Evolutionary conservation across 2,797 vertebrate genomes (phyloP).

Genomic region (Macropus fuliginosus): DNA sequence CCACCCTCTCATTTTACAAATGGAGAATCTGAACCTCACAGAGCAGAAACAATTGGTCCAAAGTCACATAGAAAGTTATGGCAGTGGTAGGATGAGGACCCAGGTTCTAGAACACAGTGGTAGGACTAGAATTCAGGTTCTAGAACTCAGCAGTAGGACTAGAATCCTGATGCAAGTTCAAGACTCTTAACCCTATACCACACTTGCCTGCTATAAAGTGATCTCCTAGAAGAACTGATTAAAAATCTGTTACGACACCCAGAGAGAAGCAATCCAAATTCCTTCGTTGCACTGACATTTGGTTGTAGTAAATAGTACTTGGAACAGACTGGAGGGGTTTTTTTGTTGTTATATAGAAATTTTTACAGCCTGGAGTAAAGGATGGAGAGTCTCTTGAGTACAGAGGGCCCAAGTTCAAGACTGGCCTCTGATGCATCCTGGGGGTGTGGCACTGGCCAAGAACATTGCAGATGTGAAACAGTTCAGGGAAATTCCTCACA

Average conservation of each 20-base stretch:
- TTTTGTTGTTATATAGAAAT: not conserved
- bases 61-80: not conserved
- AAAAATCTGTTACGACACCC: not conserved
- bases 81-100: not conserved
- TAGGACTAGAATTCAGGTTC: not conserved
- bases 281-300: not conserved
- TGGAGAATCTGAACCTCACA: not conserved
- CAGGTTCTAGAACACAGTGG: not conserved
- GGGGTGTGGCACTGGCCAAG: not conserved
- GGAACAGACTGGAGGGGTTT: not conserved
- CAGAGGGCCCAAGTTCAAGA: not conserved
- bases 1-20: not conserved
- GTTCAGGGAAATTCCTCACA: not conserved
- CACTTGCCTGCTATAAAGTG: not conserved
- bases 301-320: not conserved
- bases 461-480: not conserved
- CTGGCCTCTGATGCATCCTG: not conserved
- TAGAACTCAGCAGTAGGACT: not conserved
- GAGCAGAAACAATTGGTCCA: not conserved
- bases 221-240: not conserved
- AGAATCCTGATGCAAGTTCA: not conserved
- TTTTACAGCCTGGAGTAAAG: not conserved
- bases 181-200: not conserved
- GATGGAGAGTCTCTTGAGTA: not conserved
- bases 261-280: not conserved